Percentiles rank a stretch among this genome's conserved stretches.
Conservation (phyloP, 2,888 invertebrate species). For the Allygus modestus region DNA sequence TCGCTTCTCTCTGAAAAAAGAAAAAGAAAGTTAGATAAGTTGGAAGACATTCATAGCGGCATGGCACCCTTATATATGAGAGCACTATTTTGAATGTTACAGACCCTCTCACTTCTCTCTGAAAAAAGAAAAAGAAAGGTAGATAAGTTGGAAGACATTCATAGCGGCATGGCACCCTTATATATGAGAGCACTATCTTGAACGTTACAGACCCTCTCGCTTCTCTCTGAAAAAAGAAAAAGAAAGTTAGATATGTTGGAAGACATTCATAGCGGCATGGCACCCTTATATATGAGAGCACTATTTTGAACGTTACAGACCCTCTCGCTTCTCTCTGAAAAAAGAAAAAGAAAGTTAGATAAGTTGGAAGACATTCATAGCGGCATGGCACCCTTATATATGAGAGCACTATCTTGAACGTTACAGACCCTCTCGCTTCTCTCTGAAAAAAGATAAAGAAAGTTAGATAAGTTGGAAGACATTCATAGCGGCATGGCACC, state of each 20-base stretch:
- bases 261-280: slow-evolving; percentile 92
- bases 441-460: slow-evolving; percentile 81
- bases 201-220: slow-evolving; percentile 98
- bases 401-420: slow-evolving; percentile 99
- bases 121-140: slow-evolving; percentile 74
- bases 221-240: slow-evolving; percentile 87
- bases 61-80: slow-evolving; percentile 97
- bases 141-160: slow-evolving; percentile 75
- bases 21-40: neutral
- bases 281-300: slow-evolving; percentile 98
- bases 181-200: slow-evolving; percentile 99
- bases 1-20: slow-evolving; percentile 92
- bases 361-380: slow-evolving; percentile 80
- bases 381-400: slow-evolving; percentile 98
- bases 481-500: slow-evolving; percentile 96
- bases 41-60: slow-evolving; percentile 86
- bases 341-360: slow-evolving; percentile 62
- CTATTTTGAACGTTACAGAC: slow-evolving; percentile 99
- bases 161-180: slow-evolving; percentile 97
- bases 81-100: slow-evolving; percentile 99
- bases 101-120: slow-evolving; percentile 98
- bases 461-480: neutral
- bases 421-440: slow-evolving; percentile 98
- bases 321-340: slow-evolving; percentile 97
- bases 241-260: neutral